Conservation (phyloP, 2,797 vertebrate genomes). For the Manis javanica region DNA sequence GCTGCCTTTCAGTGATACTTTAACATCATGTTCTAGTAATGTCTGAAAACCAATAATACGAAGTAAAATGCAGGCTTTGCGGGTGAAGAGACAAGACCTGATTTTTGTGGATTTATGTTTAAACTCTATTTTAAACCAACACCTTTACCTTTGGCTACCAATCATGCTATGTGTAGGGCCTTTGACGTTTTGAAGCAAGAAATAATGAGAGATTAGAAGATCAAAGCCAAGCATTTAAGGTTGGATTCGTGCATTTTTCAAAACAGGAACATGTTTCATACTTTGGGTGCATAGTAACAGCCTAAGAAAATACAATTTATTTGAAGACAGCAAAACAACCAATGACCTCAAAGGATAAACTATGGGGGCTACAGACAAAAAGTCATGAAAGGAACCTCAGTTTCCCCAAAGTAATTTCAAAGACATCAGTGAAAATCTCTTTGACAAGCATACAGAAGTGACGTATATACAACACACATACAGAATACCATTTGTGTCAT, state of each 20-base stretch:
- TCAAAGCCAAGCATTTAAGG: not conserved
- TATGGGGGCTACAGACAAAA: not conserved
- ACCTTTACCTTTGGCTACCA: not conserved
- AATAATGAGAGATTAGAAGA: not conserved
- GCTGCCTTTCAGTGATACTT: not conserved
- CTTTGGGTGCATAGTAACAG: not conserved
- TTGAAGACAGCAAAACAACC: not conserved
- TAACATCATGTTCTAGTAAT: not conserved
- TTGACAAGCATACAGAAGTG: not conserved
- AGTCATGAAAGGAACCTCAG: not conserved
- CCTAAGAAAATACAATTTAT: conserved; percentile 3
- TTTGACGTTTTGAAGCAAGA: conserved; percentile 3
- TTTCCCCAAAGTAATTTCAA: conserved; percentile 19
- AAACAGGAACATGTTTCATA: not conserved
- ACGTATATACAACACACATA: not conserved
- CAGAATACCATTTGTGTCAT: not conserved
- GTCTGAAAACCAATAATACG: not conserved
- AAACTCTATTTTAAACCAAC: not conserved
- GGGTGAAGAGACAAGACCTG: not conserved
- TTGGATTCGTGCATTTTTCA: not conserved
- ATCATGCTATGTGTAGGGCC: not conserved
- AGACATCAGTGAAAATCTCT: not conserved
- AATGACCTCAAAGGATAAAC: not conserved
- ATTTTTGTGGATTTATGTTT: not conserved
- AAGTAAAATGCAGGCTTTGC: not conserved